phyloP scores from a whole-genome alignment of 2,797 vertebrate genomes.

The Salarias fasciatus region DNA sequence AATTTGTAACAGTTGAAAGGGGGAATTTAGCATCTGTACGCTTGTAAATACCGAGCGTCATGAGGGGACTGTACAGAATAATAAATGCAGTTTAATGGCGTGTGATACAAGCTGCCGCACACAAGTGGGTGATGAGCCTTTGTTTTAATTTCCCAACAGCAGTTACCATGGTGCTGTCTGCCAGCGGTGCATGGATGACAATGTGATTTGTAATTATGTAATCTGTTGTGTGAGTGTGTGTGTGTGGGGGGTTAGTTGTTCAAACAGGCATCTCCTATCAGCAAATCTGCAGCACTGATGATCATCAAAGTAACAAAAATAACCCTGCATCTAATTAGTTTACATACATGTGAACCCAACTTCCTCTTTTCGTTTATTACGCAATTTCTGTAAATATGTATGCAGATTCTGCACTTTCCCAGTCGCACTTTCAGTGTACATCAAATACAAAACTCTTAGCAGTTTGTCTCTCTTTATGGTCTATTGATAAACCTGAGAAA shows the following conservation, averaged over 20 bases:
- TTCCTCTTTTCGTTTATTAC: too few species aligned
- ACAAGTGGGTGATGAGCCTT: constrained; percentile 13
- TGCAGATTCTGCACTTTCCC: too few species aligned
- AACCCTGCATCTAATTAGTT: too few species aligned
- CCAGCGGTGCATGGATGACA: constrained; percentile 20
- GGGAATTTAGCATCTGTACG: neutral
- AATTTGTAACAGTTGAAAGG: constrained; percentile 23
- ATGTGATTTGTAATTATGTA: constrained; percentile 35
- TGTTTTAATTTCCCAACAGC: constrained; percentile 23
- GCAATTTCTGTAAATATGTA: too few species aligned
- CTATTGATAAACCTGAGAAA: too few species aligned
- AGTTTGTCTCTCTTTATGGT: too few species aligned
- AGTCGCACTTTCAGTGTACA: too few species aligned
- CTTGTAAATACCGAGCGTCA: constrained; percentile 29
- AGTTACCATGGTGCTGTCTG: constrained; percentile 32
- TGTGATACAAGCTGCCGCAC: neutral
- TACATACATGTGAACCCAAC: too few species aligned
- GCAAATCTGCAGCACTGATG: neutral
- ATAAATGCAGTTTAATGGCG: constrained; percentile 23
- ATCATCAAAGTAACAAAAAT: too few species aligned
- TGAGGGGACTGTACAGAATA: constrained; percentile 13
- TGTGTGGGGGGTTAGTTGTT: neutral
- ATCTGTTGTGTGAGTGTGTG: constrained; percentile 21
- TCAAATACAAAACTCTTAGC: too few species aligned
- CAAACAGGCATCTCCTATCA: neutral